These are phyloP conservation scores for Oceanodroma tethys DNA, from an alignment of 2,113 vertebrate genomes.

Conservation along the genomic window DNA sequence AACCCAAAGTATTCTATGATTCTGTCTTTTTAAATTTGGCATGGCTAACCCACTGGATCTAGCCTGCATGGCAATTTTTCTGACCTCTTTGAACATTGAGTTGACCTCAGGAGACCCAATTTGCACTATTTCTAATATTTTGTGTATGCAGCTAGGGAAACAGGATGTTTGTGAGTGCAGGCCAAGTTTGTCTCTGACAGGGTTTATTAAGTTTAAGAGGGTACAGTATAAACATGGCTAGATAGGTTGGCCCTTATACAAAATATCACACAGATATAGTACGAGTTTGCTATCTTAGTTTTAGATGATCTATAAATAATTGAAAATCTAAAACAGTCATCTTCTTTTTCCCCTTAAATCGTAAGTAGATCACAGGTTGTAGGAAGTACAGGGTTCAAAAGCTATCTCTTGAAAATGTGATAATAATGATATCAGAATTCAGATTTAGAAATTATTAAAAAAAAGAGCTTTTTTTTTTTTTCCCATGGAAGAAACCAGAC, in stretches of 20 bases:
- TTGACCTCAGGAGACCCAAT: neutral
- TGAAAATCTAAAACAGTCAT: neutral
- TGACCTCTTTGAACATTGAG: neutral
- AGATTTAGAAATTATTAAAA: neutral
- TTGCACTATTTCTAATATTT: neutral
- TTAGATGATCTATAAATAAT: neutral
- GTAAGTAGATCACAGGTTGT: neutral
- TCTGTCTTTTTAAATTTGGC: neutral
- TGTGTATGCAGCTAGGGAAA: neutral
- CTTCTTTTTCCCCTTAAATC: neutral
- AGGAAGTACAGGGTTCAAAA: neutral
- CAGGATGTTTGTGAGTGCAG: fast-evolving
- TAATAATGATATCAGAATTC: neutral
- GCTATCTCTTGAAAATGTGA: neutral
- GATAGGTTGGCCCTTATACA: neutral
- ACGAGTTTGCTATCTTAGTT: neutral
- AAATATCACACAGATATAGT: neutral
- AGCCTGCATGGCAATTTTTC: neutral
- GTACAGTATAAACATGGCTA: neutral
- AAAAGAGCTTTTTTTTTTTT: neutral
- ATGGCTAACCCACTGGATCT: neutral
- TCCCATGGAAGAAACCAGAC: neutral
- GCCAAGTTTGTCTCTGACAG: neutral
- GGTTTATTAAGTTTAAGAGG: neutral
- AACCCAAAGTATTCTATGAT: too few relatives aligned